Conservation (phyloP, 2,888 invertebrate genomes). For the Margaritifera margaritifera region DNA sequence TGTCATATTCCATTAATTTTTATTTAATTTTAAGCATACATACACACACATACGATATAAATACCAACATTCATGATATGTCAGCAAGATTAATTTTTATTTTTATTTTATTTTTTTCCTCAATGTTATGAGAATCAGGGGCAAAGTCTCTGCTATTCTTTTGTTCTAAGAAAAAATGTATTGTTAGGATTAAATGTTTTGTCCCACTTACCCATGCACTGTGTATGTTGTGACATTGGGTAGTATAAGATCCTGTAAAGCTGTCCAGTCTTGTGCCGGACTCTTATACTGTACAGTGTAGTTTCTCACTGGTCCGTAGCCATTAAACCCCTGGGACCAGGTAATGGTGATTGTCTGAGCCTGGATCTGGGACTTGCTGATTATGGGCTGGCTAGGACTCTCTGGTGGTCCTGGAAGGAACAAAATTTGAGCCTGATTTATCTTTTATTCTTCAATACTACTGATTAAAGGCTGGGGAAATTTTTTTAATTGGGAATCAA, state of each 20-base stretch:
- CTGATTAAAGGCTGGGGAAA: neutral
- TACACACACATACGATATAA: too few species aligned
- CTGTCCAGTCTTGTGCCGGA: conserved; percentile 83
- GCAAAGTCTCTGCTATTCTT: too few species aligned
- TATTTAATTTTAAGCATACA: too few species aligned
- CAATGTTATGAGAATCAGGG: too few species aligned
- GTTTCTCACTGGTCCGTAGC: conserved; percentile 93
- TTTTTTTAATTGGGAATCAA: too few species aligned
- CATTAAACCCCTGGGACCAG: conserved; percentile 96
- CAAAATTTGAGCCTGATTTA: neutral
- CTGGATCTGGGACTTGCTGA: conserved; percentile 90
- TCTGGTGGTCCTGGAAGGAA: conserved; percentile 83
- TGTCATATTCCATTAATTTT: too few species aligned
- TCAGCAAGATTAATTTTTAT: too few species aligned
- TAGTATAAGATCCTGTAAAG: conserved; percentile 85
- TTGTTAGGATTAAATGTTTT: too few species aligned
- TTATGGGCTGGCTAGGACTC: conserved; percentile 88
- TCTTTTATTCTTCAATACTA: neutral
- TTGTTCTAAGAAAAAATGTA: too few species aligned
- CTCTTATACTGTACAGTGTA: conserved; percentile 85
- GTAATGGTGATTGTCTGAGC: conserved; percentile 95
- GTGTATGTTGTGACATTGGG: conserved; percentile 90
- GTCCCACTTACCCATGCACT: conserved; percentile 77
- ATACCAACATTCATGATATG: too few species aligned
- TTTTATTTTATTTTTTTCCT: too few species aligned